Conservation (phyloP, 2,797 vertebrate species). For the Chaetodon trifasciatus region DNA sequence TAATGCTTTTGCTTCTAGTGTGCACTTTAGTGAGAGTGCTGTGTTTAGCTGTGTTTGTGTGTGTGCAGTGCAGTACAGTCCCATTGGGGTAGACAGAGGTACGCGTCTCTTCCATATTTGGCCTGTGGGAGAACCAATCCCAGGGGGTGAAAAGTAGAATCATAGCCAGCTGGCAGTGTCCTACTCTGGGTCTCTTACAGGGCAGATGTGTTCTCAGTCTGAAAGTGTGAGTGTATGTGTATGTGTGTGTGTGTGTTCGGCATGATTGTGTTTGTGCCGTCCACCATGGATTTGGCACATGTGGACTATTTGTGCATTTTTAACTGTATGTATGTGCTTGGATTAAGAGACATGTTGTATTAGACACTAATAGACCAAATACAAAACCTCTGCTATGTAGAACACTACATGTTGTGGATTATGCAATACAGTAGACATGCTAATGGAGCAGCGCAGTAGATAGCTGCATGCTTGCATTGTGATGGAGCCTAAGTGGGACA, state of each 20-base stretch:
- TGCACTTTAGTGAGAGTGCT: slow-evolving; percentile 49
- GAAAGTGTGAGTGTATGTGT: slow-evolving; percentile 34
- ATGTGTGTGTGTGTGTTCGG: slow-evolving; percentile 19
- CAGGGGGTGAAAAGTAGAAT: slow-evolving; percentile 80
- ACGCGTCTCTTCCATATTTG: slow-evolving; percentile 82
- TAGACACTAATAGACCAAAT: slow-evolving; percentile 33
- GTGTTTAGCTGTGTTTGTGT: slow-evolving; percentile 19
- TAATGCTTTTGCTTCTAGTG: slow-evolving; percentile 53
- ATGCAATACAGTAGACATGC: slow-evolving; percentile 19
- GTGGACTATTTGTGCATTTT: slow-evolving; percentile 31
- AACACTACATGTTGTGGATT: slow-evolving; percentile 17
- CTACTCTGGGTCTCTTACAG: slow-evolving; percentile 73
- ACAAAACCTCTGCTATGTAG: not conserved
- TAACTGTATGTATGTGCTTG: slow-evolving; percentile 22
- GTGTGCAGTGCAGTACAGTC: slow-evolving; percentile 38
- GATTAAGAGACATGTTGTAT: slow-evolving; percentile 25
- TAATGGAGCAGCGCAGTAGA: slow-evolving; percentile 39
- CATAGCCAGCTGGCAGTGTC: slow-evolving; percentile 80
- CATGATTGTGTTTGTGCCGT: slow-evolving; percentile 47
- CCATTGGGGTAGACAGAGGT: slow-evolving; percentile 66
- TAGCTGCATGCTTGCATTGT: slow-evolving; percentile 38
- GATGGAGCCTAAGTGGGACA: slow-evolving; percentile 61
- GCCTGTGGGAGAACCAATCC: slow-evolving; percentile 84
- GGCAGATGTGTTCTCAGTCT: slow-evolving; percentile 77
- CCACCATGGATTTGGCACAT: slow-evolving; percentile 52